These are phyloP conservation scores for Apis mellifera DNA, from an alignment of 1,140 invertebrate genomes.

Conservation along the genomic window Amel_HAv3.1 CM009945.2:3278001-3278500, in stretches of 20 bases:
- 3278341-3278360: background rate
- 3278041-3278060: slow-evolving; percentile 87
- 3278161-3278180: slow-evolving; percentile 87
- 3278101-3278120: slow-evolving; percentile 90
- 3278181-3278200: slow-evolving; percentile 84
- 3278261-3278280: slow-evolving; percentile 13
- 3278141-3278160: slow-evolving; percentile 92
- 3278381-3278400: slow-evolving; percentile 36
- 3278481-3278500: slow-evolving; percentile 7
- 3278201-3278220: slow-evolving; percentile 75
- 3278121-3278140: slow-evolving; percentile 89
- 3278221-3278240: slow-evolving; percentile 72
- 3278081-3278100: slow-evolving; percentile 91
- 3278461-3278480: background rate
- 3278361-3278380: background rate
- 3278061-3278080: slow-evolving; percentile 89
- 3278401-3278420: background rate
- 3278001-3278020: slow-evolving; percentile 87
- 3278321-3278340: slow-evolving; percentile 64
- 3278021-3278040: slow-evolving; percentile 87
- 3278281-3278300: background rate
- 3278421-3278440: slow-evolving; percentile 41
- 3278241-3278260: slow-evolving; percentile 61
- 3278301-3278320: slow-evolving; percentile 57
- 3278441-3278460: background rate